These are phyloP conservation scores for Hemistola chrysoprasaria DNA, from an alignment of 2,888 invertebrate genomes.

Conservation along the genomic window DNA sequence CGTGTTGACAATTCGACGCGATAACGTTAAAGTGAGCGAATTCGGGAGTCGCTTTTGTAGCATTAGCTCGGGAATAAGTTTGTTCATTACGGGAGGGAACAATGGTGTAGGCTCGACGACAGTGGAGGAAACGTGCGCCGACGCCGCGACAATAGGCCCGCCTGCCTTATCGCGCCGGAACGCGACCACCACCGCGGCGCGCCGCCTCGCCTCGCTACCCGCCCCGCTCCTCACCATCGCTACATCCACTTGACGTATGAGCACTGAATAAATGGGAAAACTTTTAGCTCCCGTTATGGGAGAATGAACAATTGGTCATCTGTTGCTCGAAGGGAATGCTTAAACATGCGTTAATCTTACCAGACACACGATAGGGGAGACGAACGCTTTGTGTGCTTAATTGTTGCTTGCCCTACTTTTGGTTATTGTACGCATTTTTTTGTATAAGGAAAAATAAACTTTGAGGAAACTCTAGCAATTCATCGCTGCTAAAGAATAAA, in stretches of 20 bases:
- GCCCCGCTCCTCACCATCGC: constrained; percentile 29
- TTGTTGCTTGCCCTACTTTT: constrained; percentile 38
- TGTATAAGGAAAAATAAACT: constrained; percentile 4
- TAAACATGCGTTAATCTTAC: constrained; percentile 65
- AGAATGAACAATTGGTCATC: constrained; percentile 80
- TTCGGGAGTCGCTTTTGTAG: constrained; percentile 66
- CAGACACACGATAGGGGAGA: constrained; percentile 44
- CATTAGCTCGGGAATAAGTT: constrained; percentile 78
- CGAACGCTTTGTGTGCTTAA: constrained; percentile 40
- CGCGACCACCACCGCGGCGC: constrained; percentile 54
- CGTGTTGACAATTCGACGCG: constrained; percentile 58
- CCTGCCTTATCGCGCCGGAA: constrained; percentile 79
- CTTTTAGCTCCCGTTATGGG: constrained; percentile 73
- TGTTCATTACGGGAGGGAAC: constrained; percentile 78
- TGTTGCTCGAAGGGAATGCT: constrained; percentile 61
- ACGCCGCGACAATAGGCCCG: constrained; percentile 75
- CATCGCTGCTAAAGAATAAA: background rate
- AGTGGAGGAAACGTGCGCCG: constrained; percentile 80
- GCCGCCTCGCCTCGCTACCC: constrained; percentile 23
- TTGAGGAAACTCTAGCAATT: constrained; percentile 6
- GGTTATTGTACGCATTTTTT: constrained; percentile 19
- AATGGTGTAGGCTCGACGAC: constrained; percentile 76
- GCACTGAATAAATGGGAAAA: constrained; percentile 81
- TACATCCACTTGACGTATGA: constrained; percentile 69
- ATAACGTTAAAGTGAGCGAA: constrained; percentile 65